Base-by-base conservation (phyloP, 2,113 vertebrate genomes). In the Coryphaenoides rupestris region DNA sequence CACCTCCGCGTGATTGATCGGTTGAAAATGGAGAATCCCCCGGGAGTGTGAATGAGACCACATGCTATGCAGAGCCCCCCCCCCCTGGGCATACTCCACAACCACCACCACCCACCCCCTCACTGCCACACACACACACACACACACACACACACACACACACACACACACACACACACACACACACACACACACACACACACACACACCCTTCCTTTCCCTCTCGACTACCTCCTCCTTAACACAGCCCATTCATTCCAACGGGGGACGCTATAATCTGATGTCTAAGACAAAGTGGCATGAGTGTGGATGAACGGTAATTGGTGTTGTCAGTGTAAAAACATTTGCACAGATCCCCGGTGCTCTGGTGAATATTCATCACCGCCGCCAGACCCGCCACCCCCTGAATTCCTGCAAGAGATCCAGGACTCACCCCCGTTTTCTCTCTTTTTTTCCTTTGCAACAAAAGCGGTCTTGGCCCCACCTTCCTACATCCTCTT, bases 201-300 rank as follows among this genome's bases (percentile, higher is more conserved):
- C 19, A 19, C 50, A 19, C 50, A 53, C 50, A 19, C 19, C 47
- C 69, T n/a, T 73, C 63, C 65, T 56, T 2, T 53, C 63, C 49
- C 56, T 67, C 60, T 77, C 79, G 71, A 68, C 70, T 68, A 52
- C 62, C 65, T 66, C 80, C 81, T 77, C 50, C 65, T 57, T 40
- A 58, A 65, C 60, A 66, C 54, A 69, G 69, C 73, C 78, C 78
- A 84, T 89, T 83, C 76, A 73, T 77, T 83, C 65, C 78, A 78
- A 89, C 78, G 68, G 65, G 66, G n/a, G 72, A 82, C 78, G 74
- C 68, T 77, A 70, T 83, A 83, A 88, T 85, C 78, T 84, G 82
- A 83, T 84, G 81, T 80, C 76, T 81, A 82, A 88, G 57, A 80
- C 58, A 77, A 76, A 76, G 63, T 87, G 85, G 79, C 86, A 84